A percentile compares a stretch with the other conserved stretches of the same genome.
These are phyloP conservation scores for Psettodes erumei DNA, from an alignment of 2,113 vertebrate genomes.

Conservation along the genomic window DNA sequence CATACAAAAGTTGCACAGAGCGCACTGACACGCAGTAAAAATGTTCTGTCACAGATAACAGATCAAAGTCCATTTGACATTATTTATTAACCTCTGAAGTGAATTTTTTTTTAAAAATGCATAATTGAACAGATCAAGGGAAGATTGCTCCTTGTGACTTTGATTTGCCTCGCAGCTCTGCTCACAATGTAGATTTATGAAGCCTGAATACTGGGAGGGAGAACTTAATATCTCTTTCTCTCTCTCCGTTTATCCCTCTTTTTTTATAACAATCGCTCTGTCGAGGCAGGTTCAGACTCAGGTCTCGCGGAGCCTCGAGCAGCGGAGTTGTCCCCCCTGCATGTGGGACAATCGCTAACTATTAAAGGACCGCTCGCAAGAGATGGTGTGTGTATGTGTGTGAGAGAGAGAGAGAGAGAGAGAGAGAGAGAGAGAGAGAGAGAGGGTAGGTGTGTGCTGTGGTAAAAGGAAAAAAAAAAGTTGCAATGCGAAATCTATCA, in stretches of 20 bases:
- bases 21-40: conserved; percentile 28
- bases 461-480: too few species aligned
- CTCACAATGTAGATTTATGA: conserved; percentile 60
- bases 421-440: too few species aligned
- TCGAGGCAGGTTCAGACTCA: conserved; percentile 67
- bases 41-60: conserved; percentile 50
- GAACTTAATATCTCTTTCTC: conserved; percentile 40
- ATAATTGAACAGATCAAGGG: conserved; percentile 57
- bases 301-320: conserved; percentile 40
- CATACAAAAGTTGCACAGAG: conserved; percentile 9
- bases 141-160: conserved; percentile 54
- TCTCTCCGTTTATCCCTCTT: conserved; percentile 36
- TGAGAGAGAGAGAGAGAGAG: too few species aligned
- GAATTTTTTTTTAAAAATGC: conserved; percentile 28
- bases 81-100: conserved; percentile 59
- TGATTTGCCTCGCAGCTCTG: conserved; percentile 50
- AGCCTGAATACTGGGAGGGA: conserved; percentile 52
- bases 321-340: conserved; percentile 29
- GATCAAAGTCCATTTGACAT: conserved; percentile 61
- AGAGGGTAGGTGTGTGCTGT: background rate
- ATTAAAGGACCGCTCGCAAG: conserved; percentile 29
- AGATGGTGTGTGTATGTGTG: conserved; percentile 21
- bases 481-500: conserved; percentile 54
- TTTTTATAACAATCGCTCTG: conserved; percentile 47
- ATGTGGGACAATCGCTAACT: conserved; percentile 42